Evolutionary conservation across 2,888 invertebrate genomes (phyloP).

Genomic region (Metellina segmentata): DNA sequence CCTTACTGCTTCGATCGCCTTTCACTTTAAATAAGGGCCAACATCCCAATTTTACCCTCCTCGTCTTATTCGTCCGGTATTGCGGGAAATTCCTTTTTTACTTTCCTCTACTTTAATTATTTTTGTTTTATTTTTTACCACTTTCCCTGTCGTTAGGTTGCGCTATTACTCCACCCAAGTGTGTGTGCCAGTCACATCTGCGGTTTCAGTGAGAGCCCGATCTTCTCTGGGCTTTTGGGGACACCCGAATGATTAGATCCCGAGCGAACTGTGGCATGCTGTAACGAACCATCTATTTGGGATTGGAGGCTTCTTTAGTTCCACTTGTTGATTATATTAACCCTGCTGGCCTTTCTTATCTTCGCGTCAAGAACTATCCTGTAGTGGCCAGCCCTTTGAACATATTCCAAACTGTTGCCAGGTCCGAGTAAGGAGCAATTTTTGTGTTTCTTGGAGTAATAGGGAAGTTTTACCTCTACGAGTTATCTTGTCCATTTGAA

Average conservation of each 20-base stretch:
- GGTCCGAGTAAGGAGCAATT: too few species aligned
- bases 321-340: too few species aligned
- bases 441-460: too few species aligned
- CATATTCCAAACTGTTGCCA: too few species aligned
- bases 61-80: not conserved
- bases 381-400: too few species aligned
- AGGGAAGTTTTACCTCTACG: too few species aligned
- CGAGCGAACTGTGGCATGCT: not conserved
- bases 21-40: constrained; percentile 56
- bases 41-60: constrained; percentile 44
- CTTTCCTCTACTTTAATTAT: not conserved
- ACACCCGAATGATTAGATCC: constrained; percentile 27
- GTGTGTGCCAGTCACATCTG: constrained; percentile 15
- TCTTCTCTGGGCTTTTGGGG: constrained; percentile 16
- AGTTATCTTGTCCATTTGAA: too few species aligned
- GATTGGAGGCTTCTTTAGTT: too few species aligned
- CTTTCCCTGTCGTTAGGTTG: constrained; percentile 62
- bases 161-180: constrained; percentile 45
- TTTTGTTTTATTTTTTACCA: constrained; percentile 20
- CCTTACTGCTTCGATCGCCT: not conserved
- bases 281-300: constrained; percentile 13
- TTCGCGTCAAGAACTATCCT: too few species aligned
- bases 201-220: not conserved
- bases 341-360: too few species aligned
- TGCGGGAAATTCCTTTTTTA: constrained; percentile 47